Evolutionary conservation across 2,797 vertebrate species (phyloP).

Genomic region (Enteromius trimaculatus): DNA sequence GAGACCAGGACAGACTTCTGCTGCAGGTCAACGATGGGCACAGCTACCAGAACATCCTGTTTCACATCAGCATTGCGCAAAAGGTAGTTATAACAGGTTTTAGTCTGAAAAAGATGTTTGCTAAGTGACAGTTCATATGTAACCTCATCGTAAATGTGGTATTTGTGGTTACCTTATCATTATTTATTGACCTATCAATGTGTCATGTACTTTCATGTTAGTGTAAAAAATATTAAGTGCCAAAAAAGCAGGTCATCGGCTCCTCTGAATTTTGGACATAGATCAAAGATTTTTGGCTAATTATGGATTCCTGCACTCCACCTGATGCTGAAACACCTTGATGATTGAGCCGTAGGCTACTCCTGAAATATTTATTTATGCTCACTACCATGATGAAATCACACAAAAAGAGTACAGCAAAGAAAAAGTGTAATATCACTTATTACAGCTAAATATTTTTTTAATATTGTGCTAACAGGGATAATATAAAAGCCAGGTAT

Average conservation of each 20-base stretch:
- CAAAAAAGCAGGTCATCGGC: neutral
- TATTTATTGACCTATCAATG: slow-evolving; percentile 37
- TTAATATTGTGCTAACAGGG: neutral
- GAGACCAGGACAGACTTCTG: slow-evolving; percentile 73
- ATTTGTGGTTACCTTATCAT: neutral
- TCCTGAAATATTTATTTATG: neutral
- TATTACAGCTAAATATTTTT: neutral
- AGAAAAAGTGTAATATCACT: neutral
- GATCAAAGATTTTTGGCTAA: slow-evolving; percentile 13
- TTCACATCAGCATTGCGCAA: slow-evolving; percentile 76
- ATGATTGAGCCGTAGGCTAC: slow-evolving; percentile 19
- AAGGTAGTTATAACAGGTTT: slow-evolving; percentile 75
- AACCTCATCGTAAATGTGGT: neutral
- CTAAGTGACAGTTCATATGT: neutral
- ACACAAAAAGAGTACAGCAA: neutral
- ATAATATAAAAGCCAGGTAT: neutral
- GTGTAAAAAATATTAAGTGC: neutral
- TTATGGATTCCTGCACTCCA: slow-evolving; percentile 24
- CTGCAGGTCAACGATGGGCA: slow-evolving; percentile 90
- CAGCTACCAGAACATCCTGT: slow-evolving; percentile 87
- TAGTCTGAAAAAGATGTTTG: neutral
- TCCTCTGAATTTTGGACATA: slow-evolving; percentile 18
- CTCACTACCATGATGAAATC: slow-evolving; percentile 19
- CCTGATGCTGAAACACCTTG: slow-evolving; percentile 6
- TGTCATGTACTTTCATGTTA: slow-evolving; percentile 36